Base-by-base conservation (phyloP, 2,888 invertebrate genomes). In the Baccha elongata region DNA sequence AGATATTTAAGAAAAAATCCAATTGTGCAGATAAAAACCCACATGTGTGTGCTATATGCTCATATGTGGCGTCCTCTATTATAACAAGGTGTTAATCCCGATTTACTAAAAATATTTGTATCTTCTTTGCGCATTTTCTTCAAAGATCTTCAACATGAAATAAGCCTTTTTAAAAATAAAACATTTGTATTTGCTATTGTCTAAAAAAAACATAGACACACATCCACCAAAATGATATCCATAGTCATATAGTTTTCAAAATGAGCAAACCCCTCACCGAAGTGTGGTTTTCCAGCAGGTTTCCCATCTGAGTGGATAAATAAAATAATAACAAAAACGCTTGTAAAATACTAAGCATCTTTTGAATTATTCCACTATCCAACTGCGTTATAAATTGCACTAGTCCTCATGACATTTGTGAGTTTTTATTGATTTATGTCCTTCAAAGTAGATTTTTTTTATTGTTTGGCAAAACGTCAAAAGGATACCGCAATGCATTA, bases 201-300 rank as follows among this genome's bases (percentile, higher is more conserved):
- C 15, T 11, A 40, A 4, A 11, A 13, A n/a, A 4, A 69, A 53
- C 3, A 15, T n/a, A 58, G 76, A 81, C 48, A 62, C 48, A 72
- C 29, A 32, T 7, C 21, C 37, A 8, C 32, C 42, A 19, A 13
- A 35, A 58, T 55, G 60, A 67, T 79, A 67, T 32, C 48, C 37
- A 32, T 44, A n/a, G 19, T 5, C 3, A 3, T 53, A 35, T 50
- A 52, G 46, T 44, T 37, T n/a, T 21, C 15, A 26, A 72, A 64
- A 50, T 55, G 62, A 62, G 37, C 65, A 68, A 73, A 68, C 68
- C 72, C 68, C 72, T 68, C 19, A 55, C 68, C 68, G 21, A 68
- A 78, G 68, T 83, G 72, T 72, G 81, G 81, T 83, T 83, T 83
- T 72, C 62, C 72, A 64, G 46, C 76, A 83, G 83, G 78, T 83